Percentiles rank a stretch among this genome's conserved stretches.
Evolutionary conservation across 2,113 vertebrate species (phyloP).

Genomic region (zebrafish (Danio rerio)): GRCz12tu NC_133185.1:49456501-49457000

Average conservation of each 20-base stretch:
- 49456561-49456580: conserved; percentile 65
- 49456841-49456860: conserved; percentile 19
- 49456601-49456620: conserved; percentile 62
- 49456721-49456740: not conserved
- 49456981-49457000: conserved; percentile 75
- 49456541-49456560: conserved; percentile 72
- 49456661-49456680: conserved; percentile 47
- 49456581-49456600: conserved; percentile 79
- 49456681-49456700: conserved; percentile 70
- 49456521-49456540: conserved; percentile 62
- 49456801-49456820: conserved; percentile 51
- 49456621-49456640: conserved; percentile 47
- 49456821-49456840: conserved; percentile 57
- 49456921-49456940: conserved; percentile 52
- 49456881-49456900: conserved; percentile 58
- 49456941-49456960: conserved; percentile 69
- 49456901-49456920: conserved; percentile 56
- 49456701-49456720: conserved; percentile 50
- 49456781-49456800: conserved; percentile 51
- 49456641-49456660: conserved; percentile 41
- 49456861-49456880: conserved; percentile 51
- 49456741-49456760: conserved; percentile 10
- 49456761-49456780: not conserved
- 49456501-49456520: not conserved
- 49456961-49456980: conserved; percentile 56